Evolutionary conservation across 2,113 vertebrate genomes (phyloP).

Genomic region (Phalacrocorax pelagicus): DNA sequence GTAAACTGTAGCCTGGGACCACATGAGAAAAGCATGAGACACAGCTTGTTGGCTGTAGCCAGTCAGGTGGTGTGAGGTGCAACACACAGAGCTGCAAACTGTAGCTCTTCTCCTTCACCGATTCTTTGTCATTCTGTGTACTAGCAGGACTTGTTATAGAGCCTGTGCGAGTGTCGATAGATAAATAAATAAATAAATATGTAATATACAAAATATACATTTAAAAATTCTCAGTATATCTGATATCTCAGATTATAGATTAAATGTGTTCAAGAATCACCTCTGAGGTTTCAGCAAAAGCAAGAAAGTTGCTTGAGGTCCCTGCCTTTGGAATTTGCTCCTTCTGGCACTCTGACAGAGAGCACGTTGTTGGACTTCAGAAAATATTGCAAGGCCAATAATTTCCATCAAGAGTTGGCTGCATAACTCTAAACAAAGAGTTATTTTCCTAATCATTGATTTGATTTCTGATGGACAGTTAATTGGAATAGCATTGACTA

Average conservation of each 20-base stretch:
- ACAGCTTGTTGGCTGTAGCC: not conserved
- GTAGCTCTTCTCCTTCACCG: not conserved
- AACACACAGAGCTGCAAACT: too few species aligned
- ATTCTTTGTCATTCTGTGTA: not conserved
- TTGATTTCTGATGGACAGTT: not conserved
- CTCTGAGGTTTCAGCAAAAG: not conserved
- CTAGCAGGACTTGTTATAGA: not conserved
- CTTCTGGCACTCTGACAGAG: not conserved
- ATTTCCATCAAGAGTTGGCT: conserved; percentile 1
- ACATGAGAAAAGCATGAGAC: not conserved
- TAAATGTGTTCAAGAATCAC: not conserved
- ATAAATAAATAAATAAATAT: not conserved
- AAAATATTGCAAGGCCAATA: not conserved
- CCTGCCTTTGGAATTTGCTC: not conserved
- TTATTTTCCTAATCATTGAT: conserved; percentile 20
- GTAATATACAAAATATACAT: accelerated
- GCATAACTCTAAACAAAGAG: conserved; percentile 15
- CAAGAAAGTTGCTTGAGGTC: not conserved
- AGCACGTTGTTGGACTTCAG: not conserved
- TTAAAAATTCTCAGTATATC: not conserved
- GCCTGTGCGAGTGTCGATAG: not conserved
- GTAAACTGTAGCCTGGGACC: not conserved
- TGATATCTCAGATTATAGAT: not conserved
- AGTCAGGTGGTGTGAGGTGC: not conserved
- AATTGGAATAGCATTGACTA: not conserved